These are phyloP conservation scores for Achlya flavicornis DNA, from an alignment of 2,888 invertebrate species.

Conservation along the genomic window DNA sequence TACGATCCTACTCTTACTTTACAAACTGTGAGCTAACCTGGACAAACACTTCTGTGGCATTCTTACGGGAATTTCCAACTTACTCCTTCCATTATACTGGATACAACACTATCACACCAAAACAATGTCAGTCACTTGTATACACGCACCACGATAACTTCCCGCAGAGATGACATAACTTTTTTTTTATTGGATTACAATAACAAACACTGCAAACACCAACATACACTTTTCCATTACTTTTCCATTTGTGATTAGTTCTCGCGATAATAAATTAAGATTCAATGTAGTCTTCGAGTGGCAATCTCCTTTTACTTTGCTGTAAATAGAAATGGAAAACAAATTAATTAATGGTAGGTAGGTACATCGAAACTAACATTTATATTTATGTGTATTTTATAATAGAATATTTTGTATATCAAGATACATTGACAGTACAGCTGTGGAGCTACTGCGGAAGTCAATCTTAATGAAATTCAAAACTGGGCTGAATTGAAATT, in stretches of 20 bases:
- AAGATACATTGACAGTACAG: too few species aligned
- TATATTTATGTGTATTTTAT: too few species aligned
- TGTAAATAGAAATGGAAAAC: conserved; percentile 55
- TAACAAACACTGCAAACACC: conserved; percentile 73
- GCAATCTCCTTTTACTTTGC: conserved; percentile 69
- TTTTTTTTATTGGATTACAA: conserved; percentile 59
- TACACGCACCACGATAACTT: conserved; percentile 65
- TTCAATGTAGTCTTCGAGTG: conserved; percentile 69
- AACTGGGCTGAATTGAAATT: too few species aligned
- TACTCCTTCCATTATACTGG: conserved; percentile 79
- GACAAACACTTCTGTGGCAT: conserved; percentile 58
- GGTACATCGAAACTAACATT: not conserved
- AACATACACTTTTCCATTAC: conserved; percentile 77
- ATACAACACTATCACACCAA: conserved; percentile 83
- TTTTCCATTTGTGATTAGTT: conserved; percentile 75
- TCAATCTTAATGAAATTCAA: too few species aligned
- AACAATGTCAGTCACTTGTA: conserved; percentile 73
- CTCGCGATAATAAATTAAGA: conserved; percentile 82
- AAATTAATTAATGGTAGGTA: not conserved
- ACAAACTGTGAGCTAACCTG: conserved; percentile 60
- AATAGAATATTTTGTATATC: too few species aligned
- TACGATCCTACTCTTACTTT: conserved; percentile 64
- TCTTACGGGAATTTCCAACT: conserved; percentile 74
- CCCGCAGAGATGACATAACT: conserved; percentile 61
- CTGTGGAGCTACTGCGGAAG: too few species aligned